Conservation (phyloP, 2,113 vertebrate genomes). For the Pedionomus torquatus region DNA sequence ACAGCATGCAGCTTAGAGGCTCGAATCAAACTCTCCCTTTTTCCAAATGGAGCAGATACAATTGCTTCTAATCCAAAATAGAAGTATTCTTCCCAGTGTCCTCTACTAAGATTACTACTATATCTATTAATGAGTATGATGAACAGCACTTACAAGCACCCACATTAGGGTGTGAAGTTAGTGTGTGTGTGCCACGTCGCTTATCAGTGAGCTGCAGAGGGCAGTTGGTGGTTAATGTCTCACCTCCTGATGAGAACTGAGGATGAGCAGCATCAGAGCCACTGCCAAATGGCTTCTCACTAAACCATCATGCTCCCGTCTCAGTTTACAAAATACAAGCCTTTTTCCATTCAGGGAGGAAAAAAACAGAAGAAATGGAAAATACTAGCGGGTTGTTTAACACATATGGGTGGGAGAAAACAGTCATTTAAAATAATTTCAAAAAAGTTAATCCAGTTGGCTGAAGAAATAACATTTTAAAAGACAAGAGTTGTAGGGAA, state of each 20-base stretch:
- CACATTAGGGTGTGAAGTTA: background rate
- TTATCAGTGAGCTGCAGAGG: constrained; percentile 20
- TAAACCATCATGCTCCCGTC: background rate
- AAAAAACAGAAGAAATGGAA: background rate
- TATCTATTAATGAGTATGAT: background rate
- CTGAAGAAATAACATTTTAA: background rate
- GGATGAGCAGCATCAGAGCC: background rate
- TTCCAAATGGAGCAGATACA: background rate
- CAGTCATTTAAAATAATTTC: background rate
- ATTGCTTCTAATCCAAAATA: background rate
- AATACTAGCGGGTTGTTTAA: background rate
- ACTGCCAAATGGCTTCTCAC: background rate
- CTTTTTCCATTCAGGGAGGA: background rate
- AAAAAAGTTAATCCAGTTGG: background rate
- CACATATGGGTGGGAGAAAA: background rate
- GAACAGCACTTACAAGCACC: background rate
- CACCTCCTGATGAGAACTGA: background rate
- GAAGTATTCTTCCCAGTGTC: background rate
- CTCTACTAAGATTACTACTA: background rate
- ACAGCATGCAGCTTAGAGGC: background rate
- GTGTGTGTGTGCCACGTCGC: background rate
- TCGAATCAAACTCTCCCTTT: background rate
- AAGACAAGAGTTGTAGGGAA: background rate
- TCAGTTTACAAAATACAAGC: background rate
- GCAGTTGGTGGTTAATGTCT: background rate